Conservation (phyloP, 2,797 vertebrate species). For the Antrozous pallidus region DNA sequence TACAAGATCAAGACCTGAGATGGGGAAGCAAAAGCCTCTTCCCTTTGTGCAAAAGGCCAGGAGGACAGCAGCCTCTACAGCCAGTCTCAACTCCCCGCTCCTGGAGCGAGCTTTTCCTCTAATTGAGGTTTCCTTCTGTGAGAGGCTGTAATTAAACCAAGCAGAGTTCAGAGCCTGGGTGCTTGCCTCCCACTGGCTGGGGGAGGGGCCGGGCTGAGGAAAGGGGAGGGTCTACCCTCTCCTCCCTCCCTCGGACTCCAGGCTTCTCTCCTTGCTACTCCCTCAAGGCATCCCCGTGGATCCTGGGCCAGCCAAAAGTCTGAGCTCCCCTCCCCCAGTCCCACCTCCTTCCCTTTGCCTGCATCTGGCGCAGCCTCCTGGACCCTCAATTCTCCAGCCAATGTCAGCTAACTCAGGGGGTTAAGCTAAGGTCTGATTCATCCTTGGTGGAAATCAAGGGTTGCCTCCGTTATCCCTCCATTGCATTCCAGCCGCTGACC, state of each 20-base stretch:
- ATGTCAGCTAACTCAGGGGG: not conserved
- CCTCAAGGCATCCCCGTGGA: not conserved
- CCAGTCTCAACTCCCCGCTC: slow-evolving; percentile 60
- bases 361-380: not conserved
- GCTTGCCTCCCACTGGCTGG: slow-evolving; percentile 78
- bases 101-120: slow-evolving; percentile 79
- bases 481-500: not conserved
- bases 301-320: not conserved
- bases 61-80: slow-evolving; percentile 23
- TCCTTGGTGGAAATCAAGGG: not conserved
- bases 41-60: slow-evolving; percentile 38
- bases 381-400: not conserved
- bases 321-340: not conserved
- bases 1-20: not conserved
- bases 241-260: slow-evolving; percentile 58
- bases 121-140: slow-evolving; percentile 85
- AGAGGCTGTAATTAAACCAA: slow-evolving; percentile 86
- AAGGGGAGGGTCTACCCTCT: not conserved
- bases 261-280: slow-evolving; percentile 19
- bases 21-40: slow-evolving; percentile 15
- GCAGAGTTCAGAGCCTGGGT: slow-evolving; percentile 82
- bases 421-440: not conserved
- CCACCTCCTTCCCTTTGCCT: not conserved
- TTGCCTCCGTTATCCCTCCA: not conserved
- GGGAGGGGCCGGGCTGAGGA: slow-evolving; percentile 67